Evolutionary conservation across 1,140 invertebrate genomes (phyloP).

Genomic region (Ruditapes philippinarum): DNA sequence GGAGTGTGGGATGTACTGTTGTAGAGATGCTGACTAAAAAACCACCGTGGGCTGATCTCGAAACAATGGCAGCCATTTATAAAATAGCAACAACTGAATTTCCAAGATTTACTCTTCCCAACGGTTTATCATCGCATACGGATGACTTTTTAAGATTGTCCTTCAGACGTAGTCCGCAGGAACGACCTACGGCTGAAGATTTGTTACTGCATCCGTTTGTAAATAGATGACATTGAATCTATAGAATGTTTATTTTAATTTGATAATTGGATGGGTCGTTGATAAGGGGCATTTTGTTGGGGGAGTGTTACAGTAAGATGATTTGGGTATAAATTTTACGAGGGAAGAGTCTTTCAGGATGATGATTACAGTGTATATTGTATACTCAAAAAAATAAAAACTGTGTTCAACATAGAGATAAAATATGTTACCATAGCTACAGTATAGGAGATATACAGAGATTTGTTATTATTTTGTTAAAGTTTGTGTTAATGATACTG

Average conservation of each 20-base stretch:
- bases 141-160: conserved; percentile 81
- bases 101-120: conserved; percentile 83
- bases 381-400: conserved; percentile 38
- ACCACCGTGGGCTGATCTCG: conserved; percentile 85
- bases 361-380: neutral
- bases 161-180: conserved; percentile 78
- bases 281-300: neutral
- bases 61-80: conserved; percentile 86
- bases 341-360: neutral
- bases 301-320: neutral
- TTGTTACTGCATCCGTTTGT: conserved; percentile 82
- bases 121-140: conserved; percentile 70
- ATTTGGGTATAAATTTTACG: neutral
- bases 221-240: conserved; percentile 50
- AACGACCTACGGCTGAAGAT: conserved; percentile 83
- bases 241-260: neutral
- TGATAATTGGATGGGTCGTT: neutral
- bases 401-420: conserved; percentile 8
- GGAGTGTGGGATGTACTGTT: conserved; percentile 86
- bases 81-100: conserved; percentile 85
- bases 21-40: conserved; percentile 86
- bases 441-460: no score
- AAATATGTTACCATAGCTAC: neutral
- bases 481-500: no score
- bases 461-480: no score